phyloP scores from a whole-genome alignment of 2,797 vertebrate genomes.

The Notamacropus eugenii region DNA sequence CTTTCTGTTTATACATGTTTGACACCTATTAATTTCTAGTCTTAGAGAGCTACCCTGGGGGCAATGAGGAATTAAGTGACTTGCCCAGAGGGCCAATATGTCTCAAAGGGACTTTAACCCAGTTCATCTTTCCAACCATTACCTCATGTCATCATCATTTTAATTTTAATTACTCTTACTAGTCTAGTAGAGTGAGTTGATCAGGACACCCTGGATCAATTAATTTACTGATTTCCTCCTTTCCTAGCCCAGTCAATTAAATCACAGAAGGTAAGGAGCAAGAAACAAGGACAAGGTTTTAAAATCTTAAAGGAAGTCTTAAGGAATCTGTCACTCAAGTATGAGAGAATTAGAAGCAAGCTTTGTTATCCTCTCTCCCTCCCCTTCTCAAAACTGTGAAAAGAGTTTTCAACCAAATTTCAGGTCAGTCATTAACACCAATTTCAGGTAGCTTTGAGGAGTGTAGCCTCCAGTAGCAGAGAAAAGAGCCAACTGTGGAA shows the following conservation, averaged over 20 bases:
- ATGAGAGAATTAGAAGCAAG: neutral
- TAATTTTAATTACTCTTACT: neutral
- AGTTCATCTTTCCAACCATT: neutral
- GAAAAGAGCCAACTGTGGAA: neutral
- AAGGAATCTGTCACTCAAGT: neutral
- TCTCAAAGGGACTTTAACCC: neutral
- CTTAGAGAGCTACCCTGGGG: neutral
- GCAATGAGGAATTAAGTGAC: neutral
- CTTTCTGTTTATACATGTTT: neutral
- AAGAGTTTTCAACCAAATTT: neutral
- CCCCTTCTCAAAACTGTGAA: neutral
- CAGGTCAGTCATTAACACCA: neutral
- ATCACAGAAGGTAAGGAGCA: neutral
- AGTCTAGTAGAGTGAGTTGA: neutral
- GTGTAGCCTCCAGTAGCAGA: neutral
- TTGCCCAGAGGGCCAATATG: neutral
- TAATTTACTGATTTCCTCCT: neutral
- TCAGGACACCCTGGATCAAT: neutral
- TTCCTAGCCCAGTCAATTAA: neutral
- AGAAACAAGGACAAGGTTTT: neutral
- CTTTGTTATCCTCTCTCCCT: neutral
- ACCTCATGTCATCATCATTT: neutral
- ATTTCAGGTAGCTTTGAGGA: neutral
- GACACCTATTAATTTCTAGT: neutral
- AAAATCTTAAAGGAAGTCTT: neutral